Conservation (phyloP, 2,113 vertebrate species). For the Elgaria multicarinata region DNA sequence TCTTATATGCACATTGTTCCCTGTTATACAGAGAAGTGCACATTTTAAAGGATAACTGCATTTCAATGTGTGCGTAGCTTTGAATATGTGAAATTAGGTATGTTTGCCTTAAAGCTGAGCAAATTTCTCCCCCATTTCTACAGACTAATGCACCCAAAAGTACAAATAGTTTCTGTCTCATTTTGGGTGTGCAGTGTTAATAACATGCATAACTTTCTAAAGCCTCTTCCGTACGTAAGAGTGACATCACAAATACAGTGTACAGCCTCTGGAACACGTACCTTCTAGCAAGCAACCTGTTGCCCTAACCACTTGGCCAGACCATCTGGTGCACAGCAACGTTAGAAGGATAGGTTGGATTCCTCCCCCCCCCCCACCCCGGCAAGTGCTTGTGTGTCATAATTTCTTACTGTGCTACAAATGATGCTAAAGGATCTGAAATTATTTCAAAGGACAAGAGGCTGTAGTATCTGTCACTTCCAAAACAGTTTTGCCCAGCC, state of each 20-base stretch:
- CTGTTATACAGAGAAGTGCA: too few species aligned
- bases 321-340: slow-evolving; percentile 12
- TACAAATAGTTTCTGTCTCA: not conserved
- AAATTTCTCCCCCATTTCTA: too few species aligned
- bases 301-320: not conserved
- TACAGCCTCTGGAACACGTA: not conserved
- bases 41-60: too few species aligned
- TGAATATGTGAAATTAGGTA: too few species aligned
- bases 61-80: too few species aligned
- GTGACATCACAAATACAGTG: not conserved
- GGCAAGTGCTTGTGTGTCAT: slow-evolving; percentile 35
- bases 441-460: slow-evolving; percentile 20
- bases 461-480: slow-evolving; percentile 49
- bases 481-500: slow-evolving; percentile 13
- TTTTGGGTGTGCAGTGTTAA: not conserved
- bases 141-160: not conserved
- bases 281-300: not conserved
- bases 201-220: not conserved
- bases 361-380: too few species aligned
- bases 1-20: too few species aligned
- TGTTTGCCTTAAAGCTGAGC: too few species aligned
- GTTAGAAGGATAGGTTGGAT: slow-evolving; percentile 42
- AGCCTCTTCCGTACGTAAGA: not conserved
- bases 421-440: slow-evolving; percentile 30
- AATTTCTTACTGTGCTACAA: slow-evolving; percentile 36